Evolutionary conservation across 2,888 invertebrate genomes (phyloP).

Genomic region (Laothoe populi): DNA sequence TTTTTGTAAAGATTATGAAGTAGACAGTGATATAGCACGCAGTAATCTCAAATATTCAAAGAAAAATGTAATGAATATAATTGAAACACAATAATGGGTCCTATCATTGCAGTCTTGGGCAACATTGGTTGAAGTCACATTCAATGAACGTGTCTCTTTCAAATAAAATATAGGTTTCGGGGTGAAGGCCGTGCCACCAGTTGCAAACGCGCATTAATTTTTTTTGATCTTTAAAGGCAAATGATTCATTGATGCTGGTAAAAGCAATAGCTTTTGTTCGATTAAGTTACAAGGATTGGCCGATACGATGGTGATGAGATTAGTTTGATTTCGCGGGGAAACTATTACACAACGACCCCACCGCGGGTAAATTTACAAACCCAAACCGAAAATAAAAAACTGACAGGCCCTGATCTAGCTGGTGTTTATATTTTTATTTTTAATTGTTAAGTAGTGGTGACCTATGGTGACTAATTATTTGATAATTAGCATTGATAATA

Average conservation of each 20-base stretch:
- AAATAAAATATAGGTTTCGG: constrained; percentile 67
- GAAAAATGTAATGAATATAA: constrained; percentile 34
- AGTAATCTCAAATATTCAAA: constrained; percentile 27
- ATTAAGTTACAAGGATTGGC: neutral
- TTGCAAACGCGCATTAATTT: constrained; percentile 43
- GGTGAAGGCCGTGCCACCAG: constrained; percentile 62
- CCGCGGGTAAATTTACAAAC: no score
- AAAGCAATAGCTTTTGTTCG: neutral
- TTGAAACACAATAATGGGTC: constrained; percentile 43
- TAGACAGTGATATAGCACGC: constrained; percentile 50
- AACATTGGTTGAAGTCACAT: constrained; percentile 59
- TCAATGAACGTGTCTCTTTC: constrained; percentile 62
- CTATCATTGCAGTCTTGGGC: constrained; percentile 55
- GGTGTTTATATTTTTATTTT: no score
- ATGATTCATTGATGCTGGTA: constrained; percentile 33
- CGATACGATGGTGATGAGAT: neutral
- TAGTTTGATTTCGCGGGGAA: no score
- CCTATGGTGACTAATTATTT: no score
- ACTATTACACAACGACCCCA: no score
- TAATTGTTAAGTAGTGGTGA: no score
- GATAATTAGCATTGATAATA: no score
- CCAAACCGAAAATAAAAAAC: no score
- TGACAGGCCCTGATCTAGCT: no score
- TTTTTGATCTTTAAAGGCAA: constrained; percentile 35
- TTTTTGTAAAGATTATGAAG: neutral